phyloP scores from a whole-genome alignment of 1,140 invertebrate genomes.

The Aleiodes sp. region DNA sequence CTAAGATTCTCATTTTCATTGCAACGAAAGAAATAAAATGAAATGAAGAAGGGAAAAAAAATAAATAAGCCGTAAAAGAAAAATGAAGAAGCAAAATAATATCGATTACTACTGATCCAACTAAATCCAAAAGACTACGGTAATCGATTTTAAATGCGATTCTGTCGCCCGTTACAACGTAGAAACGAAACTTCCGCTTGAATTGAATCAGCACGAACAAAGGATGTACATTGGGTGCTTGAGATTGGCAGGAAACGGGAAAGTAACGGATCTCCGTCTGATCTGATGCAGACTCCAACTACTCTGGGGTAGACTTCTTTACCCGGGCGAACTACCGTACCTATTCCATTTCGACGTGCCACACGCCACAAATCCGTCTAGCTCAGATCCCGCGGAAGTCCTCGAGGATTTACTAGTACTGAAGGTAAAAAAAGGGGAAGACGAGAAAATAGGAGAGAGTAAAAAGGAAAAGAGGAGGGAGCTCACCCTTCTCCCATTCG shows the following conservation, averaged over 20 bases:
- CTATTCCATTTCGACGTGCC: slow-evolving; percentile 24
- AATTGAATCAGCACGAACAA: slow-evolving; percentile 17
- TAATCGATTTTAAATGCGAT: slow-evolving; percentile 15
- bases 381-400: slow-evolving; percentile 11
- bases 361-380: slow-evolving; percentile 31
- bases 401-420: slow-evolving; percentile 16
- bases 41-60: too few relatives aligned
- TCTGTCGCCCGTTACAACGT: background rate
- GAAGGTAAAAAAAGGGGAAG: slow-evolving; percentile 7
- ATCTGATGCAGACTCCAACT: slow-evolving; percentile 12
- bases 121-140: slow-evolving; percentile 13
- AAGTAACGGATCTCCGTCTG: slow-evolving; percentile 15
- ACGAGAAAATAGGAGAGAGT: background rate
- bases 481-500: background rate
- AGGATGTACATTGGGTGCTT: slow-evolving; percentile 2
- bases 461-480: background rate
- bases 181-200: slow-evolving; percentile 40
- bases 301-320: slow-evolving; percentile 8
- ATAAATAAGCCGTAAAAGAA: too few relatives aligned
- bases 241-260: slow-evolving; percentile 15
- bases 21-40: too few relatives aligned
- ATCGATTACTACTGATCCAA: background rate
- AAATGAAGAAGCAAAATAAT: background rate
- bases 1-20: too few relatives aligned
- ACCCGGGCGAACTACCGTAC: background rate